Conservation (phyloP, 2,797 vertebrate species). For the Poliocrania exsul region DNA sequence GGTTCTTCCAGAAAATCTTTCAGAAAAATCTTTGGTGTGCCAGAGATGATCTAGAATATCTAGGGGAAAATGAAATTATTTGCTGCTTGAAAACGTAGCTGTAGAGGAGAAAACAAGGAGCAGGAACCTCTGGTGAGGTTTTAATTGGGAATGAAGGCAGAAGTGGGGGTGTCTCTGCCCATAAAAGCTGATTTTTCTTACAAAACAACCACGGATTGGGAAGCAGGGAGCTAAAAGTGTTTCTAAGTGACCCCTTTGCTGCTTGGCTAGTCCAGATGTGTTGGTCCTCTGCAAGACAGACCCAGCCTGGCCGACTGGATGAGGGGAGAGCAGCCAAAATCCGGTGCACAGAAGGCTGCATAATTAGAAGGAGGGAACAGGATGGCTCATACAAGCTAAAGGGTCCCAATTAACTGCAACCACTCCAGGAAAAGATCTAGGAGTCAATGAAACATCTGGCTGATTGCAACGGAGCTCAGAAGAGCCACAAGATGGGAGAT, state of each 20-base stretch:
- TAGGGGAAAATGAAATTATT: neutral
- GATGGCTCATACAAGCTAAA: conserved; percentile 64
- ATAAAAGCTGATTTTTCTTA: neutral
- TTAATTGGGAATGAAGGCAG: neutral
- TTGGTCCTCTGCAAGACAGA: neutral
- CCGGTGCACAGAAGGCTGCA: neutral
- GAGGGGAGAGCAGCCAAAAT: neutral
- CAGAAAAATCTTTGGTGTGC: neutral
- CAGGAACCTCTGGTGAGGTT: neutral
- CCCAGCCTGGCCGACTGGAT: accelerated
- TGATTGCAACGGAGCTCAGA: conserved; percentile 57
- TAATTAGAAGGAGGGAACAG: conserved; percentile 59
- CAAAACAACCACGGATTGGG: neutral
- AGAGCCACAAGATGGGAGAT: conserved; percentile 70
- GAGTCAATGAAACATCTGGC: conserved; percentile 80
- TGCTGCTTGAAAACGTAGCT: neutral
- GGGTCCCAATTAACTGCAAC: conserved; percentile 68
- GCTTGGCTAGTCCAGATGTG: neutral
- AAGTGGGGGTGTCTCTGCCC: neutral
- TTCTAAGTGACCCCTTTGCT: neutral
- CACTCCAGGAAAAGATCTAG: conserved; percentile 71
- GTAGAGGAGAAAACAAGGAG: neutral
- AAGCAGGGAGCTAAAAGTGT: neutral
- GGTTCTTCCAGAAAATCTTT: neutral
- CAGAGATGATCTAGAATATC: neutral